Conservation (phyloP, 2,888 invertebrate species). For the Rhingia campestris region DNA sequence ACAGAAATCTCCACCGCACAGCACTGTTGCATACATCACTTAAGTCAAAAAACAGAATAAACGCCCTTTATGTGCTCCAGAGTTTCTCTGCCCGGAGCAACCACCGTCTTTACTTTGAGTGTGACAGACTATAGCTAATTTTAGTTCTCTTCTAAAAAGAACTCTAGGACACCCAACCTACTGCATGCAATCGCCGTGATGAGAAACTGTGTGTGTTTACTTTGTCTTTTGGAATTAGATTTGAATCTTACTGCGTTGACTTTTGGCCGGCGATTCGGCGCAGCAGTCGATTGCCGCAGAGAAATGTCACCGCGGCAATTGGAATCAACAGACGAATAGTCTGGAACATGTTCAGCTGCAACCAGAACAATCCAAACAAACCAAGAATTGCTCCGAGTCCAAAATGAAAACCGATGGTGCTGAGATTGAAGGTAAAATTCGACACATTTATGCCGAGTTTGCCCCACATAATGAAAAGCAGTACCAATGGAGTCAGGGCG, state of each 20-base stretch:
- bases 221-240: slow-evolving; percentile 50
- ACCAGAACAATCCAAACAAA: slow-evolving; percentile 96
- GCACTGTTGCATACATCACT: slow-evolving; percentile 48
- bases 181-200: slow-evolving; percentile 38
- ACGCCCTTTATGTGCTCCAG: slow-evolving; percentile 18
- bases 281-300: slow-evolving; percentile 95
- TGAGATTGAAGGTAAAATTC: slow-evolving; percentile 90
- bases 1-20: slow-evolving; percentile 41
- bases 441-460: slow-evolving; percentile 93
- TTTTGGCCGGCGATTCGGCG: slow-evolving; percentile 85
- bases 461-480: slow-evolving; percentile 93
- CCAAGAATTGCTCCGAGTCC: slow-evolving; percentile 95
- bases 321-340: slow-evolving; percentile 94
- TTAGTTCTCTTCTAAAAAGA: slow-evolving; percentile 30
- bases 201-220: slow-evolving; percentile 34
- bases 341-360: slow-evolving; percentile 97
- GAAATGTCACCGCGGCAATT: slow-evolving; percentile 94
- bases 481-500: slow-evolving; percentile 90
- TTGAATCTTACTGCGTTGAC: slow-evolving; percentile 49
- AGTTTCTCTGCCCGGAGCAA: background rate
- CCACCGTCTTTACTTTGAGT: slow-evolving; percentile 31
- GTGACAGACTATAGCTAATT: slow-evolving; percentile 51
- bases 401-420: slow-evolving; percentile 94
- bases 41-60: slow-evolving; percentile 50
- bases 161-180: slow-evolving; percentile 35